Base-by-base conservation (phyloP, 2,113 vertebrate species). In the Antigone vipio region DNA sequence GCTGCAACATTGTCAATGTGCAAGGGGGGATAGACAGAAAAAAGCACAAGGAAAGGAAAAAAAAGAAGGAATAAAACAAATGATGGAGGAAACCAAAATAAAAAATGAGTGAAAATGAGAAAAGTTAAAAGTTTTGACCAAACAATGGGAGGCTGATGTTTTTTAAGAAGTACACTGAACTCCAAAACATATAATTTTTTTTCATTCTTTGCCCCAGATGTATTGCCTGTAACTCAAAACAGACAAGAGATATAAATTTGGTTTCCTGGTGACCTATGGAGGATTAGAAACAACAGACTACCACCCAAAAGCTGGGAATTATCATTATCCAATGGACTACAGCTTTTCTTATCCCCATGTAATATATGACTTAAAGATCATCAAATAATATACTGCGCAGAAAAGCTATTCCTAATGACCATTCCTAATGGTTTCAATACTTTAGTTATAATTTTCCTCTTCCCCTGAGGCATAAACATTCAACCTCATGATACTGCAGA, bases 381-480 rank as follows among this genome's bases (percentile, higher is more conserved):
- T 64, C 80, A 79, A 76, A 80, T 93, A 94, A 87, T 32, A 67
- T 5, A 69, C 53, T 85, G 60, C 4, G 12, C 71, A 94, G 85
- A 91, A 96, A 94, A 92, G 62, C 76, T 84, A 78, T 85, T 93
- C 34, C 82, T 92, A 93, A 91, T 89, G 84, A 79, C 76, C 64
- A 78, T 77, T 95, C 78, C 86, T 95, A 95, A 96, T 88, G 42
- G 74, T 81, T 97, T 89, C 94, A 91, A 79, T 95, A 85, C 35
- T 94, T 97, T 81, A 85, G 60, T 80, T 85, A 94, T 83, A 89
- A 95, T 94, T 94, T 95, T 96, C 47, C 21, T 87, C 86, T 88
- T 97, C 81, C 85, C 93, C 71, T 67, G 76, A 96, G 92, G 96
- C 95, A 95, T 92, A 92, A 97, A 95, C 94, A 95, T 93, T 97